Evolutionary conservation across 2,888 invertebrate genomes (phyloP).

Genomic region (Nephrotoma flavescens): DNA sequence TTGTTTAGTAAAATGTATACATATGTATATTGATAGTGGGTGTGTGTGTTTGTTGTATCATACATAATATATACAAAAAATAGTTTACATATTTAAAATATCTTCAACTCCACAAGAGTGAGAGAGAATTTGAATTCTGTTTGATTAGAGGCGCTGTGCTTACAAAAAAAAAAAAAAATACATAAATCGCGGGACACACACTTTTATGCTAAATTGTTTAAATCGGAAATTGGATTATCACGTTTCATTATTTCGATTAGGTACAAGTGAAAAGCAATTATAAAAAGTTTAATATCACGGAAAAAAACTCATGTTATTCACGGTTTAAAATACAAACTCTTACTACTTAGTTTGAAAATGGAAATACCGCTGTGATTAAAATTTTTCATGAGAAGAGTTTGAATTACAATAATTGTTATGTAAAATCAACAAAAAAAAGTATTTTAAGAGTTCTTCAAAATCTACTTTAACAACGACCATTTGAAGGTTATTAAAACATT

Average conservation of each 20-base stretch:
- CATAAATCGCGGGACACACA: background rate
- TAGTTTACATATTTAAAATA: no score
- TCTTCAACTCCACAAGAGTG: no score
- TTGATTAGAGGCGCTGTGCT: background rate
- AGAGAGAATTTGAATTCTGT: no score
- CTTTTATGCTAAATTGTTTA: background rate
- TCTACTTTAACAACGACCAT: background rate
- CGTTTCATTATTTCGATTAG: background rate
- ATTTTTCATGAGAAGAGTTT: background rate
- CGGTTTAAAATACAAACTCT: background rate
- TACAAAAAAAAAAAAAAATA: background rate
- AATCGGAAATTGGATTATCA: background rate
- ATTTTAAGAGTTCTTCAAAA: background rate
- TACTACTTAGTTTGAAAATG: background rate
- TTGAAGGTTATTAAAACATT: background rate
- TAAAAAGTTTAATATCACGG: background rate
- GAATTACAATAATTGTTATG: background rate
- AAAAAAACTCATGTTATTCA: background rate
- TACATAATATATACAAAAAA: background rate
- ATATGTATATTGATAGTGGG: background rate
- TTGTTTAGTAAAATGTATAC: background rate
- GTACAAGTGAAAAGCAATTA: background rate
- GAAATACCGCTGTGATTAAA: background rate
- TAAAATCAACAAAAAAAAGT: background rate
- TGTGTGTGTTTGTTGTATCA: background rate